A percentile compares a stretch with the other conserved stretches of the same genome.
These are phyloP conservation scores for Enteromius fasciolatus DNA, from an alignment of 2,797 vertebrate species.

Conservation along the genomic window DNA sequence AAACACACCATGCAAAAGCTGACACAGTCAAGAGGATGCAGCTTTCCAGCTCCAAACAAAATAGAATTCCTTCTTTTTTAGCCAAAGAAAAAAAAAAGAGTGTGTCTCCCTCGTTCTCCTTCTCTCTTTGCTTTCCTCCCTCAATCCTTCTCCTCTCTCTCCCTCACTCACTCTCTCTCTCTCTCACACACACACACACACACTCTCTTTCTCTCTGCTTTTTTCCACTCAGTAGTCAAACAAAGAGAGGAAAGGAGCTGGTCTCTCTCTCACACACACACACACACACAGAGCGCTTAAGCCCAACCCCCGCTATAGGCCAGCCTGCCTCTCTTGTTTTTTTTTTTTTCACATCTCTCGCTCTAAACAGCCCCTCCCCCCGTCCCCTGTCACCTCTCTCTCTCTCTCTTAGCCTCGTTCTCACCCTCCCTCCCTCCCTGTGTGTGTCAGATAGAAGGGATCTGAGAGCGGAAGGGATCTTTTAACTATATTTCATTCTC, in stretches of 20 bases:
- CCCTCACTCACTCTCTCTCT: slow-evolving; percentile 50
- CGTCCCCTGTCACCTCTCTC: slow-evolving; percentile 63
- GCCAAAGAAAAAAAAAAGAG: slow-evolving; percentile 60
- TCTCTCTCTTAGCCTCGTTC: slow-evolving; percentile 58
- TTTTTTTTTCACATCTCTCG: slow-evolving; percentile 66
- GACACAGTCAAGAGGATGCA: slow-evolving; percentile 44
- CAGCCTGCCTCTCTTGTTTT: slow-evolving; percentile 74
- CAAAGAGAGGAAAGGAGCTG: slow-evolving; percentile 85
- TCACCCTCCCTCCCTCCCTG: slow-evolving; percentile 26
- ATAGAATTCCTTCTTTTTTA: slow-evolving; percentile 44
- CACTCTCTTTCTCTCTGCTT: slow-evolving; percentile 74
- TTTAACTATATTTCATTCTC: slow-evolving; percentile 53
- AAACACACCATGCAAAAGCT: slow-evolving; percentile 55
- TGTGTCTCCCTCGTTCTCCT: slow-evolving; percentile 60
- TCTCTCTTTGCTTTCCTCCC: slow-evolving; percentile 47
- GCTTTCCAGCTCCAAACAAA: slow-evolving; percentile 49
- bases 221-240: slow-evolving; percentile 81
- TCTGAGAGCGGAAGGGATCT: slow-evolving; percentile 73
- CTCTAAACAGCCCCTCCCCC: slow-evolving; percentile 74
- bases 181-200: slow-evolving; percentile 61
- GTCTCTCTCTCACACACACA: slow-evolving; percentile 67
- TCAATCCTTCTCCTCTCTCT: slow-evolving; percentile 59
- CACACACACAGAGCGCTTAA: slow-evolving; percentile 69
- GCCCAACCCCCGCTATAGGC: slow-evolving; percentile 77
- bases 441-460: slow-evolving; percentile 77